Conservation (phyloP, 1,140 invertebrate species). For the Ostrea edulis region DNA sequence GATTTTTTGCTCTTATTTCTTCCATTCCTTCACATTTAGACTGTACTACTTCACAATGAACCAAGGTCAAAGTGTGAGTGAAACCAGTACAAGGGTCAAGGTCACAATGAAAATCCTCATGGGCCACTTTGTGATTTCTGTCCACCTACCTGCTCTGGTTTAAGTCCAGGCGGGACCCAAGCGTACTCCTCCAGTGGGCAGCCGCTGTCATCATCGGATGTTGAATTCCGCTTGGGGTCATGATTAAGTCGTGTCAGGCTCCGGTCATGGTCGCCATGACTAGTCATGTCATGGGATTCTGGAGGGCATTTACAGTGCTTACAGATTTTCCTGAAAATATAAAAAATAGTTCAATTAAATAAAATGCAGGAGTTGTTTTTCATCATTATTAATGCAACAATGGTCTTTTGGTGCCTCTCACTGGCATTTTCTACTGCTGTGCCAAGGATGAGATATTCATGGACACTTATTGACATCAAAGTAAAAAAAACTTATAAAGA, state of each 20-base stretch:
- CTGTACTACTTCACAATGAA: no score
- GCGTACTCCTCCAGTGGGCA: constrained; percentile 98
- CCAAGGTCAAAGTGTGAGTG: no score
- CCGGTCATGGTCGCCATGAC: constrained; percentile 68
- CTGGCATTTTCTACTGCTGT: no score
- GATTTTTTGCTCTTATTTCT: no score
- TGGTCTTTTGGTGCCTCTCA: no score
- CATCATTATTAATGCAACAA: no score
- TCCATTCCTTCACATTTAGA: no score
- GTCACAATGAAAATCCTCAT: background rate
- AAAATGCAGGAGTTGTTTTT: no score
- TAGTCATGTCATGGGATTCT: constrained; percentile 84
- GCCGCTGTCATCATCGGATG: constrained; percentile 97
- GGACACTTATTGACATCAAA: no score
- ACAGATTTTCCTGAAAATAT: constrained; percentile 85
- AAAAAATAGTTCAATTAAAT: background rate
- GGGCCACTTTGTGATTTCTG: background rate
- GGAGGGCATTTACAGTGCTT: constrained; percentile 86
- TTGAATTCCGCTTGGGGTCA: constrained; percentile 87
- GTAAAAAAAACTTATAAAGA: no score
- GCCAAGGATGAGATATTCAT: no score
- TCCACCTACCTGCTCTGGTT: constrained; percentile 93
- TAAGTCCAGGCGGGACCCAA: constrained; percentile 96
- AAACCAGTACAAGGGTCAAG: no score
- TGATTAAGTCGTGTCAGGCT: constrained; percentile 70